Conservation (phyloP, 2,797 vertebrate species). For the Molossus alvarezi region DNA sequence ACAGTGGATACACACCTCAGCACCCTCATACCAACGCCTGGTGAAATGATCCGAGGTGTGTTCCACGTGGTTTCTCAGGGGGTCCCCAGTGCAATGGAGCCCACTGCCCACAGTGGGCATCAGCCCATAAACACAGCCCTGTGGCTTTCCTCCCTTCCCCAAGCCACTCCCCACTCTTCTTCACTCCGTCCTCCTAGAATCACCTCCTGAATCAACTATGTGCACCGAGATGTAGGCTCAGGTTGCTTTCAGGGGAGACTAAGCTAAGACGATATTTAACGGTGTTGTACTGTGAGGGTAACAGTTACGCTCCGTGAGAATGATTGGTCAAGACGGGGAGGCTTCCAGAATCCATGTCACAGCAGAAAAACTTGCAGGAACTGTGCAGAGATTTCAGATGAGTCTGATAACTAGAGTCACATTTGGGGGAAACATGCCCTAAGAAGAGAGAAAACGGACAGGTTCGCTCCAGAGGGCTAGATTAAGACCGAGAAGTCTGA, state of each 20-base stretch:
- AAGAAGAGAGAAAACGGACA: slow-evolving; percentile 1
- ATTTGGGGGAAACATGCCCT: background rate
- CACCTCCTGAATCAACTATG: background rate
- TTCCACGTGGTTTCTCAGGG: background rate
- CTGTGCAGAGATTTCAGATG: background rate
- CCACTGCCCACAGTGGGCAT: background rate
- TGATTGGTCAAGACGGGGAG: background rate
- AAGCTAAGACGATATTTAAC: background rate
- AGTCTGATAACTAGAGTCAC: background rate
- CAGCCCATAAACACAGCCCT: slow-evolving; percentile 14
- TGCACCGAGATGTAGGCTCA: background rate
- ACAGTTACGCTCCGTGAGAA: background rate
- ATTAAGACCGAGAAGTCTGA: slow-evolving; percentile 51
- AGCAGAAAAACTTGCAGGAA: background rate
- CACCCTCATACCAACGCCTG: background rate
- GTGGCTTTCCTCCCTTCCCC: background rate
- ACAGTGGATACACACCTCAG: background rate
- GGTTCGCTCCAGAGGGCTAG: background rate
- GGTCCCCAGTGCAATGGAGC: background rate
- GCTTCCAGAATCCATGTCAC: background rate
- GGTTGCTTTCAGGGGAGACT: background rate
- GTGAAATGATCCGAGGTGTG: background rate
- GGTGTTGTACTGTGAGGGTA: background rate
- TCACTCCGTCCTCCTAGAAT: slow-evolving; percentile 12
- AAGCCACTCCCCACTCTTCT: background rate